phyloP scores from a whole-genome alignment of 2,113 vertebrate genomes.

The Cepphus grylle region DNA sequence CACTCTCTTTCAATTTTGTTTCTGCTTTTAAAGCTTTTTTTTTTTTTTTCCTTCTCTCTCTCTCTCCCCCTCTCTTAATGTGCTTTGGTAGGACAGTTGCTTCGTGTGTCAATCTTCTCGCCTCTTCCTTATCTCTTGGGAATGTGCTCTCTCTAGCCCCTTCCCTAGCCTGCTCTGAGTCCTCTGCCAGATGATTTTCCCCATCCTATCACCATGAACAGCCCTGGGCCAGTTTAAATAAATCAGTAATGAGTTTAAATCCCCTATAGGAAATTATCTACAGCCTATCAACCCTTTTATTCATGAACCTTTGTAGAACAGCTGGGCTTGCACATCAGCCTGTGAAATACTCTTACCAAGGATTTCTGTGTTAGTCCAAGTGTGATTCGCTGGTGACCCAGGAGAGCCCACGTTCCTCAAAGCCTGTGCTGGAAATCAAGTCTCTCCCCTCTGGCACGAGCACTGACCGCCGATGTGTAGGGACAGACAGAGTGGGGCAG shows the following conservation, averaged over 20 bases:
- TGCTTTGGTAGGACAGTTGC: not conserved
- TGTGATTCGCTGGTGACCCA: not conserved
- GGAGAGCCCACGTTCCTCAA: not conserved
- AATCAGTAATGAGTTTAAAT: not conserved
- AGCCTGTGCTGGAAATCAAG: not conserved
- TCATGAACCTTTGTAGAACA: not conserved
- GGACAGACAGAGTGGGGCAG: not conserved
- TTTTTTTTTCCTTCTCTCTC: not conserved
- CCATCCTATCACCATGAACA: not conserved
- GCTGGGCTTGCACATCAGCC: not conserved
- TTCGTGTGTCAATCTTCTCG: not conserved
- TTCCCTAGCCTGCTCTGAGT: not conserved
- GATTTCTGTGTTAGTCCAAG: not conserved
- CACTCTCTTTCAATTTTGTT: not conserved
- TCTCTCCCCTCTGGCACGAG: not conserved
- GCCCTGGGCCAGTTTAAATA: not conserved
- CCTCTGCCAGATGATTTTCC: not conserved
- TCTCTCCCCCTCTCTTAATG: not conserved
- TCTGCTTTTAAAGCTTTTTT: not conserved
- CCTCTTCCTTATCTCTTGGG: not conserved
- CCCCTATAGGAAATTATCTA: not conserved
- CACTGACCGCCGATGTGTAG: rapidly evolving
- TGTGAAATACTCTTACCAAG: not conserved
- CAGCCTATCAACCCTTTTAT: not conserved
- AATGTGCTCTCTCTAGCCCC: not conserved